These are phyloP conservation scores for Griposia aprilina DNA, from an alignment of 2,888 invertebrate species.

Conservation along the genomic window DNA sequence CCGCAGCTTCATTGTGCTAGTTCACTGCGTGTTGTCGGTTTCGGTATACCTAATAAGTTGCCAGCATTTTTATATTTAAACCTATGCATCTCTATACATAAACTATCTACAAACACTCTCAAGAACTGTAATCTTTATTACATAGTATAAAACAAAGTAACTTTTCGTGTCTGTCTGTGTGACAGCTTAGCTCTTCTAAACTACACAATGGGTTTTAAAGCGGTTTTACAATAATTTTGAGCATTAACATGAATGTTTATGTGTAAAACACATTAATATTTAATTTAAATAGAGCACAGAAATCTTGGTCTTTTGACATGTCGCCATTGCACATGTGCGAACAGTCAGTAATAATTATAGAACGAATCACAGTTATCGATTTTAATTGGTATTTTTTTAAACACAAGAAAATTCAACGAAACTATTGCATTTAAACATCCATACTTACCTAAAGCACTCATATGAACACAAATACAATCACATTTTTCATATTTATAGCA, in stretches of 20 bases:
- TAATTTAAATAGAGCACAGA: neutral
- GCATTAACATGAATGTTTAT: too few species aligned
- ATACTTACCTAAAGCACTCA: slow-evolving; percentile 1
- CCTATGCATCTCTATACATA: neutral
- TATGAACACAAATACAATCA: slow-evolving; percentile 35
- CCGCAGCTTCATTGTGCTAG: neutral
- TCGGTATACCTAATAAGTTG: neutral
- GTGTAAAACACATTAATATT: too few species aligned
- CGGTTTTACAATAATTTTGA: neutral
- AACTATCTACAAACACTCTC: neutral
- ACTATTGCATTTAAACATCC: neutral
- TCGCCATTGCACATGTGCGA: neutral
- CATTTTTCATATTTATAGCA: slow-evolving; percentile 51
- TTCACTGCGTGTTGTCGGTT: neutral
- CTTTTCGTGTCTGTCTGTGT: neutral
- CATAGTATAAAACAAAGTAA: too few species aligned
- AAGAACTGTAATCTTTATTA: neutral
- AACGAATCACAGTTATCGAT: neutral
- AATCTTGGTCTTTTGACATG: neutral
- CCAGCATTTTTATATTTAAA: neutral
- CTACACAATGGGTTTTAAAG: too few species aligned
- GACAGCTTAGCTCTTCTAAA: too few species aligned
- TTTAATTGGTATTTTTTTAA: neutral
- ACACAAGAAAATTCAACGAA: neutral
- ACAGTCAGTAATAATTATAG: neutral